A percentile compares a stretch with the other conserved stretches of the same genome.
Evolutionary conservation across 1,140 invertebrate species (phyloP).

Genomic region (Ooceraea biroi): DNA sequence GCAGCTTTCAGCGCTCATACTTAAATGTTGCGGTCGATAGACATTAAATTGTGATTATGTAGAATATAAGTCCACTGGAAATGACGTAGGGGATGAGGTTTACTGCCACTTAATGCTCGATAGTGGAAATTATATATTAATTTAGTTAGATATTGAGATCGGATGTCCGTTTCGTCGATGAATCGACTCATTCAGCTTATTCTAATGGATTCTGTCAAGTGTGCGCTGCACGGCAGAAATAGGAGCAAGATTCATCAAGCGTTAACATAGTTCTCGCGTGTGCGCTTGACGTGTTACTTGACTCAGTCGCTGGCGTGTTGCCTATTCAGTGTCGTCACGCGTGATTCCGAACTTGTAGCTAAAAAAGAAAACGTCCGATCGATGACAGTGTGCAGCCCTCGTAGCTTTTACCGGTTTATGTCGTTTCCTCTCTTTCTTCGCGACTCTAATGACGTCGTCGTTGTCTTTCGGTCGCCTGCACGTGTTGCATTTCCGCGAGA

Average conservation of each 20-base stretch:
- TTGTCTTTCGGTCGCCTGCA: background rate
- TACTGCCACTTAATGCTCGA: no score
- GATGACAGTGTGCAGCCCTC: conserved; percentile 17
- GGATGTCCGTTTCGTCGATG: background rate
- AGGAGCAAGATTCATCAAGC: conserved; percentile 53
- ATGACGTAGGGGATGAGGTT: no score
- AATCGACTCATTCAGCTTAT: conserved; percentile 30
- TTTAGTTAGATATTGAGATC: no score
- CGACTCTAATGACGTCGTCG: background rate
- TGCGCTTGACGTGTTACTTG: conserved; percentile 58
- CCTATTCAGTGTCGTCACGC: conserved; percentile 66
- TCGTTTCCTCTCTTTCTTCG: background rate
- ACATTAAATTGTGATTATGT: no score
- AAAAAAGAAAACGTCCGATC: conserved; percentile 44
- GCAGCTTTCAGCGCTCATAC: background rate
- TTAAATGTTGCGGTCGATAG: no score
- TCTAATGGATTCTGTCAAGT: conserved; percentile 22
- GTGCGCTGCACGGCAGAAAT: conserved; percentile 37
- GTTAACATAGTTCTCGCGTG: conserved; percentile 54
- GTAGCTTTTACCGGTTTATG: background rate
- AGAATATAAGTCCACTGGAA: no score
- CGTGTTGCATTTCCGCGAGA: background rate
- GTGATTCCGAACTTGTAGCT: conserved; percentile 20
- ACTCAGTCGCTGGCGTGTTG: conserved; percentile 65
- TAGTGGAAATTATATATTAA: no score